phyloP scores from a whole-genome alignment of 2,888 invertebrate genomes.

The Papilio demoleus region DNA sequence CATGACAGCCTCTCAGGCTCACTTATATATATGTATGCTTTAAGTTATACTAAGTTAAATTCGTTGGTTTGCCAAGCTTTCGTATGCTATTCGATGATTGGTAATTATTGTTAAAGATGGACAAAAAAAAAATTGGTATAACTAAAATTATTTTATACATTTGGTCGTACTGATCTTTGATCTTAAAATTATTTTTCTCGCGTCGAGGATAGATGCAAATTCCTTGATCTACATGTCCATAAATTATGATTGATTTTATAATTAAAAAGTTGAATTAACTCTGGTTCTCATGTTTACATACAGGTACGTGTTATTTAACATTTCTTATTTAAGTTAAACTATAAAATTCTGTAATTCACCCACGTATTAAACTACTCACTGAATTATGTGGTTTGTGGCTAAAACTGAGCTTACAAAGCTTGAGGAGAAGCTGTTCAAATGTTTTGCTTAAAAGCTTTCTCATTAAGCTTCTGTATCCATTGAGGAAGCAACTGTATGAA shows the following conservation, averaged over 20 bases:
- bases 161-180: no score
- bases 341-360: not conserved
- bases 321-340: conserved; percentile 15
- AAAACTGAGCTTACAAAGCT: conserved; percentile 12
- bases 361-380: conserved; percentile 23
- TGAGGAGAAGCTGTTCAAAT: conserved; percentile 18
- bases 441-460: conserved; percentile 37
- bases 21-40: not conserved
- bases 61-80: not conserved
- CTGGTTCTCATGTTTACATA: conserved; percentile 1
- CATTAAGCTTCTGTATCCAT: conserved; percentile 30
- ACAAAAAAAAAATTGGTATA: no score
- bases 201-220: not conserved
- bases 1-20: conserved; percentile 10
- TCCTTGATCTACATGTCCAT: no score
- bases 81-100: no score
- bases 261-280: not conserved
- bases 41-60: not conserved
- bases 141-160: no score
- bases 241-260: not conserved
- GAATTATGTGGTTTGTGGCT: conserved; percentile 17
- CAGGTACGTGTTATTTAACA: not conserved
- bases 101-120: no score
- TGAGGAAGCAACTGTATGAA: conserved; percentile 23
- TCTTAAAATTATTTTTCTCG: not conserved